phyloP scores from a whole-genome alignment of 2,113 vertebrate genomes.

The Lepus americanus region DNA sequence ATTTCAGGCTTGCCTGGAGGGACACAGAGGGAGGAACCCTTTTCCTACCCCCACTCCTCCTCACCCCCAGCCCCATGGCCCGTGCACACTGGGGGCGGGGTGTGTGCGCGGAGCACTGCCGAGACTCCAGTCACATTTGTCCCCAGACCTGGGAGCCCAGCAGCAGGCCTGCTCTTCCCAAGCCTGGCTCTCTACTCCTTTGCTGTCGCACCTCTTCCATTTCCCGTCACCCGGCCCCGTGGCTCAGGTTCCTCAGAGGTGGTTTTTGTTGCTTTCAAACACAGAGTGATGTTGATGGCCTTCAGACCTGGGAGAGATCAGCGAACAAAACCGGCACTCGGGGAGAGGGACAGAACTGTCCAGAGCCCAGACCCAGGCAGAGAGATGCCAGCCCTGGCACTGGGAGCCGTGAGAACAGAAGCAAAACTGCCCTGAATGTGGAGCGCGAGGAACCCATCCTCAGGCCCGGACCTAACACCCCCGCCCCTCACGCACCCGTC shows the following conservation, averaged over 20 bases:
- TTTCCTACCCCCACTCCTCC: too few relatives aligned
- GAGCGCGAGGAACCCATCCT: background rate
- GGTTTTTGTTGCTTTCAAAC: background rate
- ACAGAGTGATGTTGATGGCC: background rate
- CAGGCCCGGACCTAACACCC: background rate
- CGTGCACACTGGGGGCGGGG: too few relatives aligned
- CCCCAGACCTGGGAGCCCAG: background rate
- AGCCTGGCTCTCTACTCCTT: background rate
- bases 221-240: background rate
- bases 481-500: fast-evolving
- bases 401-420: background rate
- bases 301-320: background rate
- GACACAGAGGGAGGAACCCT: too few relatives aligned
- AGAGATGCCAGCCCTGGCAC: background rate
- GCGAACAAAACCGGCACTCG: background rate
- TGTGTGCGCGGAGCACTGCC: too few relatives aligned
- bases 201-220: background rate
- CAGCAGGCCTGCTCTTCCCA: background rate
- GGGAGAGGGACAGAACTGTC: background rate
- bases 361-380: background rate
- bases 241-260: background rate
- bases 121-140: too few relatives aligned
- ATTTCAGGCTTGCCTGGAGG: background rate
- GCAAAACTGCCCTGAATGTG: fast-evolving
- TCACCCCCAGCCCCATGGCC: too few relatives aligned